phyloP scores from a whole-genome alignment of 1,140 invertebrate species.

The Rhagoletis zephyria region DNA sequence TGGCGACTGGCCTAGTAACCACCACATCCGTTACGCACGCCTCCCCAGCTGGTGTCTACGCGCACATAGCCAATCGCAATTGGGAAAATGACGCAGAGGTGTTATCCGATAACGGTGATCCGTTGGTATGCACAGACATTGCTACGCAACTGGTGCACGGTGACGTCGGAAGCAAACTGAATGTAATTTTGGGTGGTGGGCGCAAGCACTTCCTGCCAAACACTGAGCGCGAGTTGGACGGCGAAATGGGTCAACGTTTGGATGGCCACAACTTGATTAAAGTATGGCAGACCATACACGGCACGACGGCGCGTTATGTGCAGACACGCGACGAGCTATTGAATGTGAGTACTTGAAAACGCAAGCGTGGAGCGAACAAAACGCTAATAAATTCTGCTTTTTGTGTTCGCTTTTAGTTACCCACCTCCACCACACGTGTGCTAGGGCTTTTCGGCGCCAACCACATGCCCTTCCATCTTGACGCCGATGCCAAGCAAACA shows the following conservation, averaged over 20 bases:
- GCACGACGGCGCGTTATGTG: constrained; percentile 76
- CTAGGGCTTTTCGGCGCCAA: constrained; percentile 75
- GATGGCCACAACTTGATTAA: constrained; percentile 83
- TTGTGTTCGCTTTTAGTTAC: constrained; percentile 57
- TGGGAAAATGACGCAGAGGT: constrained; percentile 85
- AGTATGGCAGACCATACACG: constrained; percentile 78
- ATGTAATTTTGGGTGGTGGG: constrained; percentile 85
- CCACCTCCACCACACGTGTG: constrained; percentile 71
- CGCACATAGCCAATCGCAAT: constrained; percentile 81
- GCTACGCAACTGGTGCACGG: constrained; percentile 82
- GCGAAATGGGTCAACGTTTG: constrained; percentile 75
- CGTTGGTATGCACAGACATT: constrained; percentile 79
- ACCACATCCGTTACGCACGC: constrained; percentile 87
- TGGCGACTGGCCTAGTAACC: constrained; percentile 81
- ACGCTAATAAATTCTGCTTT: neutral
- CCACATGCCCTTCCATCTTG: constrained; percentile 76
- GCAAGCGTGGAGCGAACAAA: neutral
- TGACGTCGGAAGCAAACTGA: constrained; percentile 77
- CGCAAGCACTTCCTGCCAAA: constrained; percentile 78
- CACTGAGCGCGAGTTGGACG: constrained; percentile 73
- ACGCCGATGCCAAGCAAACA: constrained; percentile 74
- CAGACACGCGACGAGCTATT: constrained; percentile 77
- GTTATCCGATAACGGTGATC: constrained; percentile 63
- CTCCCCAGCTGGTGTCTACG: constrained; percentile 83
- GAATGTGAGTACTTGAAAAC: constrained; percentile 64